Base-by-base conservation (phyloP, 1,140 invertebrate genomes). In the Macrotrachela quadricornifera region DNA sequence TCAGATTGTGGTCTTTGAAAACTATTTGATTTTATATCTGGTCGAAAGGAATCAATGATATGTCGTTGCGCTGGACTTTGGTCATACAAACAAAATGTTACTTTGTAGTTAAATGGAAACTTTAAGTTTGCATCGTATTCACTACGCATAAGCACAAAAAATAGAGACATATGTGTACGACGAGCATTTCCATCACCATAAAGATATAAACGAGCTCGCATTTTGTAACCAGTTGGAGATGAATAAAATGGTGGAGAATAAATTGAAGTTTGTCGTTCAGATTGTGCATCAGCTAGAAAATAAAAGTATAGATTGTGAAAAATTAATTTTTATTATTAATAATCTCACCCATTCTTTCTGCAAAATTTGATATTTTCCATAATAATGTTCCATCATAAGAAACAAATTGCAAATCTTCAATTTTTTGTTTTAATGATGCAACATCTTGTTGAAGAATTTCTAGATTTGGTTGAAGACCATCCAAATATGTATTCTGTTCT, bases 171-270 rank as follows among this genome's bases (percentile, higher is more conserved):
- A 46, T 55, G 52, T 6, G 43, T 55, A 37, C 51, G 46, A 37
- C 46, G 45, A 43, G 47, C 57, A 30, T 43, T 49, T n/a, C 48
- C 52, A 21, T 55, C 54, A 13, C 57, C 57, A 51, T 57, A 47
- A 15, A 51, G 38, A 38, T 48, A 51, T 13, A 57, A 11, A 13
- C 49, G 40, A 6, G 44, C 16, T 14, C 49, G 43, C 50, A 57
- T 55, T 50, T 51, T 57, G 56, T 69, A 69, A 6, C 67, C 64
- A 54, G 58, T 63, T 18, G 42, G 44, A n/a, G 37, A 40, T 1
- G 64, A 63, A 48, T 66, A 68, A 55, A 69, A 68, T 10, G 66
- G 66, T 49, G 65, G 64, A 15, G 62, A 64, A 51, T 64, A 68
- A 18, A 66, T 44, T 6, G 62, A 64, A 3, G 61, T 48, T 0